phyloP scores from a whole-genome alignment of 1,140 invertebrate genomes.

The Pissodes strobi region DNA sequence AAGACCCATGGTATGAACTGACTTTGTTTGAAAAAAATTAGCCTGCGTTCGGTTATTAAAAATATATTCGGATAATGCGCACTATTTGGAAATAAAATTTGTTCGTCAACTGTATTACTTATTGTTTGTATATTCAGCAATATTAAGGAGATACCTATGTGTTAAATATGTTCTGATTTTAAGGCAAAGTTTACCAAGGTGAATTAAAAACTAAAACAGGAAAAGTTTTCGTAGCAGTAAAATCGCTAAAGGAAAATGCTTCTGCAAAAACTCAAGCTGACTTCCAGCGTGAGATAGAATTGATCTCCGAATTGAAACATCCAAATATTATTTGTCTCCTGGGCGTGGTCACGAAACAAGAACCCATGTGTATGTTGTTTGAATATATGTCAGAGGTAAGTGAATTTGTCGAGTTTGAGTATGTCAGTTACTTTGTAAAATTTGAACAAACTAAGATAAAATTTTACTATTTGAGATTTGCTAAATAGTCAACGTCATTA shows the following conservation, averaged over 20 bases:
- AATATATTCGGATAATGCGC: too few species aligned
- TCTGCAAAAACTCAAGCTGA: constrained; percentile 89
- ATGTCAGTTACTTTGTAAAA: not conserved
- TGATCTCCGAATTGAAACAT: constrained; percentile 92
- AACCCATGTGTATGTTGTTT: constrained; percentile 92
- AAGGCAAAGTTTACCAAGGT: constrained; percentile 84
- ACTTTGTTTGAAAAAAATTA: too few species aligned
- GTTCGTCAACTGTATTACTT: too few species aligned
- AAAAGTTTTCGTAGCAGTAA: constrained; percentile 85
- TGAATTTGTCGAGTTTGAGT: not conserved
- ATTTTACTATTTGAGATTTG: too few species aligned
- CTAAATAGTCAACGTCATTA: too few species aligned
- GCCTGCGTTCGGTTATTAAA: too few species aligned
- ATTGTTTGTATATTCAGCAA: too few species aligned
- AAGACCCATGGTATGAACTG: too few species aligned
- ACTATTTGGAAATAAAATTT: too few species aligned
- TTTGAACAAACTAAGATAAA: too few species aligned
- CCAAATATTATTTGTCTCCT: constrained; percentile 95
- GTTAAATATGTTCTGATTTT: constrained; percentile 21
- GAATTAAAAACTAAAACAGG: constrained; percentile 73
- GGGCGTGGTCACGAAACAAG: constrained; percentile 85
- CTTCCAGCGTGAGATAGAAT: constrained; percentile 87
- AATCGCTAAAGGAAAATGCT: constrained; percentile 92
- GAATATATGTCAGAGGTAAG: constrained; percentile 84
- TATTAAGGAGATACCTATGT: too few species aligned